Conservation (phyloP, 1,140 invertebrate genomes). For the Drosophila bocqueti region DNA sequence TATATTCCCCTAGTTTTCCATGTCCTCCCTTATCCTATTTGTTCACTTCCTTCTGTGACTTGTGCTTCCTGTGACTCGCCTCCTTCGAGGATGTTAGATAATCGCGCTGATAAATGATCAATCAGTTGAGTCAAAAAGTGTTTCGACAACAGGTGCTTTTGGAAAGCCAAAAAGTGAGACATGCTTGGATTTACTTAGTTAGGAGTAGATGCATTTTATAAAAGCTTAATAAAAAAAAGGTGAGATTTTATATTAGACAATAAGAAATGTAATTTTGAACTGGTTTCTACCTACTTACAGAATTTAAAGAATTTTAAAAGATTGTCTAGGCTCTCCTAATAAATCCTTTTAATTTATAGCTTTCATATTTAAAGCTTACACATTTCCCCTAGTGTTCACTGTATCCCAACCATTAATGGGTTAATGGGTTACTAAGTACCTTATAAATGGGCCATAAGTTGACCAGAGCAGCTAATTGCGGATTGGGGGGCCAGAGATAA, state of each 20-base stretch:
- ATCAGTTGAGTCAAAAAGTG: slow-evolving; percentile 23
- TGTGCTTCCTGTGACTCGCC: not conserved
- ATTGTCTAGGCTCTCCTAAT: not conserved
- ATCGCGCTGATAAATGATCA: slow-evolving; percentile 28
- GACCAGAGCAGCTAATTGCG: slow-evolving; percentile 39
- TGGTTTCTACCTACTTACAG: not conserved
- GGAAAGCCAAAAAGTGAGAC: not conserved
- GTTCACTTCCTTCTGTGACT: slow-evolving; percentile 2
- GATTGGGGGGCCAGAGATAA: slow-evolving; percentile 21
- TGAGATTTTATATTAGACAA: not conserved
- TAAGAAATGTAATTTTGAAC: not conserved
- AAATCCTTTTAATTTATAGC: not conserved
- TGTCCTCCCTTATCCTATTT: slow-evolving; percentile 14
- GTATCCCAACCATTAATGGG: slow-evolving; percentile 13
- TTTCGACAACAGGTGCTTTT: slow-evolving; percentile 23
- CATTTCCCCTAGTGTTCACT: not conserved
- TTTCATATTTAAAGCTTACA: not conserved
- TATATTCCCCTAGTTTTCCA: slow-evolving; percentile 5
- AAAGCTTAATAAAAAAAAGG: not conserved
- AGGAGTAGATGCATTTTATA: not conserved
- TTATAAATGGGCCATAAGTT: slow-evolving; percentile 46
- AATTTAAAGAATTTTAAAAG: not conserved
- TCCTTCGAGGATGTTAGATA: slow-evolving; percentile 8
- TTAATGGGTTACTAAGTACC: slow-evolving; percentile 29
- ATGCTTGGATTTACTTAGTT: not conserved